These are phyloP conservation scores for Nysson spinosus DNA, from an alignment of 2,888 invertebrate species.

Conservation along the genomic window DNA sequence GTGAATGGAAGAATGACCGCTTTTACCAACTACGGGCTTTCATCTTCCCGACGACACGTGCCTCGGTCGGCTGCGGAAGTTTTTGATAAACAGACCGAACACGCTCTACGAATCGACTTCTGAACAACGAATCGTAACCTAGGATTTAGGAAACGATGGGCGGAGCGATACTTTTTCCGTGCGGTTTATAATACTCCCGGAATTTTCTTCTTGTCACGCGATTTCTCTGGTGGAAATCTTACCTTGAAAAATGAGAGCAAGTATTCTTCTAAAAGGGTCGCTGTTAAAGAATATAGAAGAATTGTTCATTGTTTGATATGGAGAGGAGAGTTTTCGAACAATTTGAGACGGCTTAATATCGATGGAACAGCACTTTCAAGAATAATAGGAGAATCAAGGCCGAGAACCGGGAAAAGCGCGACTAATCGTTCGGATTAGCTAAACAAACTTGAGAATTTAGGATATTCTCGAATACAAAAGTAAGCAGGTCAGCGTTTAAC, in stretches of 20 bases:
- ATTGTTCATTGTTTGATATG: too few species aligned
- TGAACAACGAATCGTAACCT: too few species aligned
- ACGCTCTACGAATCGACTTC: not conserved
- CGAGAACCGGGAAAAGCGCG: constrained; percentile 29
- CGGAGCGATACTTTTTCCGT: not conserved
- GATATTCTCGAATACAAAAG: constrained; percentile 47
- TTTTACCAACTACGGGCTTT: constrained; percentile 14
- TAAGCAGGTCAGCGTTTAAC: constrained; percentile 57
- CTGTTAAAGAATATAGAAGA: too few species aligned
- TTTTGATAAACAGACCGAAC: constrained; percentile 5
- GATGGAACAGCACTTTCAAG: not conserved
- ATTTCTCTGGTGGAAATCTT: not conserved
- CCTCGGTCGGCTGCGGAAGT: constrained; percentile 7
- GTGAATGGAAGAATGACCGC: not conserved
- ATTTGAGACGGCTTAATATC: constrained; percentile 1
- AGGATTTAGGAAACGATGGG: not conserved
- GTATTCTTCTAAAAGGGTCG: too few species aligned
- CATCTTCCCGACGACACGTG: constrained; percentile 26
- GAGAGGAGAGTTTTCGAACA: not conserved
- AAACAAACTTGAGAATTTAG: constrained; percentile 41
- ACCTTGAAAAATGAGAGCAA: too few species aligned
- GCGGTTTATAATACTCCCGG: not conserved
- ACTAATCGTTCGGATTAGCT: constrained; percentile 52
- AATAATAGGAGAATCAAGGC: constrained; percentile 25
- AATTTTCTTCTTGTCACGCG: not conserved